A percentile compares a stretch with the other conserved stretches of the same genome.
phyloP scores from a whole-genome alignment of 2,888 invertebrate species.

The Troilus luridus region DNA sequence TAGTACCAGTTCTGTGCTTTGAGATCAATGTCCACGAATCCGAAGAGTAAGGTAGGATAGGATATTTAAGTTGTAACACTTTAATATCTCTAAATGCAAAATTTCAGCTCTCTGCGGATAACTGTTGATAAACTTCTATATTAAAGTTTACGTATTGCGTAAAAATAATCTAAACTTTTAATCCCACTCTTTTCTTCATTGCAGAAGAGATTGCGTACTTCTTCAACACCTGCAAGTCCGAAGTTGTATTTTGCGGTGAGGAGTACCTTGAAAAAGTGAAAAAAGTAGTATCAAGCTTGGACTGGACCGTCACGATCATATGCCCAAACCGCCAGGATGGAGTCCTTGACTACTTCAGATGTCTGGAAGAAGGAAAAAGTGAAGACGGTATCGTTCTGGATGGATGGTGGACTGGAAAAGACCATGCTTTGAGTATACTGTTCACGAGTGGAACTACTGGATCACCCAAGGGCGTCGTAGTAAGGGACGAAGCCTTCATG shows the following conservation, averaged over 20 bases:
- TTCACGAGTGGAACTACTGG: conserved; percentile 60
- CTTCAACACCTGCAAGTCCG: not conserved
- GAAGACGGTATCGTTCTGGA: not conserved
- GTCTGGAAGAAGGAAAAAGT: not conserved
- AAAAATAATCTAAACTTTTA: too few relatives aligned
- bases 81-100: too few relatives aligned
- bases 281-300: not conserved
- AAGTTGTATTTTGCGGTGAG: not conserved
- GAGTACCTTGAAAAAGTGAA: not conserved
- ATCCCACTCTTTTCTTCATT: not conserved
- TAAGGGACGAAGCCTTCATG: not conserved
- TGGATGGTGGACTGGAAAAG: not conserved
- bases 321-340: not conserved
- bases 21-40: too few relatives aligned
- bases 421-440: conserved; percentile 27
- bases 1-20: too few relatives aligned
- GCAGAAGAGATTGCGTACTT: conserved; percentile 9
- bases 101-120: too few relatives aligned
- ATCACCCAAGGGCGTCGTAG: conserved; percentile 51
- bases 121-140: too few relatives aligned
- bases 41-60: too few relatives aligned
- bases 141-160: too few relatives aligned
- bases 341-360: conserved; percentile 3
- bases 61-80: too few relatives aligned
- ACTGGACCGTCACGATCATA: conserved; percentile 41